Evolutionary conservation across 1,140 invertebrate species (phyloP).

Genomic region (Drosophila kohkoa): DNA sequence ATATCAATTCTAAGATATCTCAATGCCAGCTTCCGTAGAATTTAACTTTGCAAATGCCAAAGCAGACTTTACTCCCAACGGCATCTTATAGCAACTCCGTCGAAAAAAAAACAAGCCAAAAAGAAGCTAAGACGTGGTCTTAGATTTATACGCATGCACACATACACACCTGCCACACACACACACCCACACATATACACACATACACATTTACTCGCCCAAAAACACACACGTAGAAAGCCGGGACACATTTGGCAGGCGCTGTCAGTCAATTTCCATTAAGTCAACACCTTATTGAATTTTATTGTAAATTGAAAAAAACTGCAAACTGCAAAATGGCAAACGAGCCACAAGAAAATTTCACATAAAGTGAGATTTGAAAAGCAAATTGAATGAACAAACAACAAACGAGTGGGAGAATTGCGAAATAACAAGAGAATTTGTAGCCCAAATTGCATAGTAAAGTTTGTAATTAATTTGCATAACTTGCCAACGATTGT

Average conservation of each 20-base stretch:
- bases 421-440: slow-evolving; percentile 1
- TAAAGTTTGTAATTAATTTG: slow-evolving; percentile 70
- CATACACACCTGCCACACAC: slow-evolving; percentile 20
- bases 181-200: slow-evolving; percentile 15
- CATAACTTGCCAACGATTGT: slow-evolving; percentile 73
- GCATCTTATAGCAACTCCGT: slow-evolving; percentile 45
- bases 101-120: slow-evolving; percentile 22
- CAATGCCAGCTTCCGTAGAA: not conserved
- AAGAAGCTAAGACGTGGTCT: slow-evolving; percentile 54
- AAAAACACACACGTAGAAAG: slow-evolving; percentile 28
- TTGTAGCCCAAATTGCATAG: not conserved
- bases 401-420: not conserved
- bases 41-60: slow-evolving; percentile 40
- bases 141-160: slow-evolving; percentile 48
- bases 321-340: slow-evolving; percentile 56
- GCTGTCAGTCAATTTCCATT: slow-evolving; percentile 80
- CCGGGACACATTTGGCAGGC: slow-evolving; percentile 70
- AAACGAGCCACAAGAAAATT: slow-evolving; percentile 38
- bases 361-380: slow-evolving; percentile 48
- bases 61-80: slow-evolving; percentile 27
- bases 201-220: slow-evolving; percentile 20
- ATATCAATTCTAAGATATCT: not conserved
- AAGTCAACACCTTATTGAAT: slow-evolving; percentile 80
- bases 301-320: slow-evolving; percentile 80
- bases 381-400: slow-evolving; percentile 49